These are phyloP conservation scores for Lingula anatina DNA, from an alignment of 2,888 invertebrate genomes.

Conservation along the genomic window DNA sequence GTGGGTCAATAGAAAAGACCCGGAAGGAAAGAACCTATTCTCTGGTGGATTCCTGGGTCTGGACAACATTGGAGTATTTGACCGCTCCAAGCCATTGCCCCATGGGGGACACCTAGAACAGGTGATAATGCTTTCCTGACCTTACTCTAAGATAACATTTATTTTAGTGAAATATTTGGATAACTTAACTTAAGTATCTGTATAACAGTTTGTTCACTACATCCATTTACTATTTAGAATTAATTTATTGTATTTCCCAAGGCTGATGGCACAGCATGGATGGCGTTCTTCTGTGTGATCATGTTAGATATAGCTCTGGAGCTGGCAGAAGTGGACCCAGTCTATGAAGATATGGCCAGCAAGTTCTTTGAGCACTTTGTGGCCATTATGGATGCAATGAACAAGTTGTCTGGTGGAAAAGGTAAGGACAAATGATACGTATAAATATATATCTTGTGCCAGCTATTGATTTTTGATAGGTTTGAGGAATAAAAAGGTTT, in stretches of 20 bases:
- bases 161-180: no score
- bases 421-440: no score
- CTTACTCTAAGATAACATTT: no score
- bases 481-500: no score
- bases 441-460: no score
- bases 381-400: constrained; percentile 48
- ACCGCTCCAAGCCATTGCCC: constrained; percentile 35
- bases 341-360: constrained; percentile 51
- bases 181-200: no score
- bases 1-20: constrained; percentile 52
- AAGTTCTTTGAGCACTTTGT: constrained; percentile 52
- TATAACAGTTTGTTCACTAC: no score
- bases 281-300: constrained; percentile 48
- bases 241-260: no score
- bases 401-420: constrained; percentile 25
- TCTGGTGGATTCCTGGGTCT: constrained; percentile 48
- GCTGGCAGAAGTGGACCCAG: constrained; percentile 37
- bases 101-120: constrained; percentile 28
- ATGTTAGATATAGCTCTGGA: constrained; percentile 50
- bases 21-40: constrained; percentile 45
- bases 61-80: constrained; percentile 48
- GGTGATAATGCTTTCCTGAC: no score
- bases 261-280: constrained; percentile 53
- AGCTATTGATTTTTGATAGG: no score
- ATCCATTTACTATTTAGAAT: no score